Base-by-base conservation (phyloP, 1,140 invertebrate species). In the Drosophila arizonae region DNA sequence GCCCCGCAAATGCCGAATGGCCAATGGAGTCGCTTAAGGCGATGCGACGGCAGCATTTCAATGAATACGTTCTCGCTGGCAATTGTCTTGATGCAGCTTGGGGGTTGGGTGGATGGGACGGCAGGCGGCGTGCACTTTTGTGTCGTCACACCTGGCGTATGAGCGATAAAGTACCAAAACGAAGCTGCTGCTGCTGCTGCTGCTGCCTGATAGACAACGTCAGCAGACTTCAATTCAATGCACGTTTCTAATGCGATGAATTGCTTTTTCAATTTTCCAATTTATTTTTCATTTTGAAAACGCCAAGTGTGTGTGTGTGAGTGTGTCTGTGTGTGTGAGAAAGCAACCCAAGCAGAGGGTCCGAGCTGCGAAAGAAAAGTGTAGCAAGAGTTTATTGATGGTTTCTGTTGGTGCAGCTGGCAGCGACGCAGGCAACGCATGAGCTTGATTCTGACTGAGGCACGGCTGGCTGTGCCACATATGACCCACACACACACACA, bases 231-330 rank as follows among this genome's bases (percentile, higher is more conserved):
- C 60, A 33, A 84, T 81, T 82, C 80, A 78, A 58, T 81, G 76
- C 79, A 81, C 80, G 76, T 81, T 77, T 58, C 77, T 80, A 85
- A 80, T 85, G 81, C 77, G 74, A 85, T 85, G 81, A 85, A 86
- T 86, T 86, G 81, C 81, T 84, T 84, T 85, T 85, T 85, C 80
- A 85, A 85, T 86, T 86, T 86, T 85, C 68, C 81, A 86, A 86
- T 86, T 86, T 86, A 85, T 86, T 86, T 86, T 86, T 84, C 77
- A 85, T 80, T 85, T 77, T 36, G 50, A 76, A 76, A 79, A 75
- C 51, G 54, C 58, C 64, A 50, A 57, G 11, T 24, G 33, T 46
- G 24, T 26, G 28, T 43, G 17, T 6, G 56, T n/a, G n/a, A n/a
- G n/a, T 28, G 17, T 11, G 33, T 26, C 2, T 51, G 46, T 60